Evolutionary conservation across 2,797 vertebrate species (phyloP), one percentile per base, ranked within the genome.

Genomic region (Rhodeus uyekii): DNA sequence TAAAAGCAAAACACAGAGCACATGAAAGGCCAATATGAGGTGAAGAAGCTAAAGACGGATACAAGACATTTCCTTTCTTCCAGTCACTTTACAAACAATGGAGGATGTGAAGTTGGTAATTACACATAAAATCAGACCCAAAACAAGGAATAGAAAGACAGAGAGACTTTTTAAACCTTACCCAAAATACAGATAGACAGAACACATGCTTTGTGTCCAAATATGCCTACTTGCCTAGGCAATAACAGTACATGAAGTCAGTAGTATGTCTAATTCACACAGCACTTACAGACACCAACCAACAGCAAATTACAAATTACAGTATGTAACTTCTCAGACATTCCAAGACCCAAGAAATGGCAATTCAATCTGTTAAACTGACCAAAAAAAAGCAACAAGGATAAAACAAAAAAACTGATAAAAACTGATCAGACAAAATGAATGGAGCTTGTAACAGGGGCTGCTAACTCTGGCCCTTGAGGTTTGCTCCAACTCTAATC

Each of bases 21-120:
- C 29, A 78, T 71, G 79, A 83, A 81, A 55, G 77, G 7, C 63
- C 34, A 10, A 76, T 19, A 58, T 46, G 7, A 27, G 42, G 78
- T 44, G 53, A 38, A 75, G 39, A 38, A 60, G 22, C 63, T 13
- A 72, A 76, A 67, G 10, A 76, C 38, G 14, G 69, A 42, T 42
- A 46, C 5, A 42, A 38, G 10, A 10, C 8, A 16, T 29, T 79
- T 79, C 34, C 50, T 24, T 39, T 79, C n/a, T 75, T 60, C 8
- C 16, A 14, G 10, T 7, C 9, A 14, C 38, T 42, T 76, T 9
- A 13, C 34, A 10, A 29, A 34, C 24, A 32, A n/a, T 69, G 7
- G n/a, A 79, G 36, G 12, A 69, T 32, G n/a, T 61, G 32, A 73
- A 73, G 22, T 38, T 38, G 71, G 14, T 16, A 38, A 8, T 72